Percentiles rank a stretch among this genome's conserved stretches.
These are phyloP conservation scores for Tyto alba DNA, from an alignment of 2,113 vertebrate species.

Conservation along the genomic window DNA sequence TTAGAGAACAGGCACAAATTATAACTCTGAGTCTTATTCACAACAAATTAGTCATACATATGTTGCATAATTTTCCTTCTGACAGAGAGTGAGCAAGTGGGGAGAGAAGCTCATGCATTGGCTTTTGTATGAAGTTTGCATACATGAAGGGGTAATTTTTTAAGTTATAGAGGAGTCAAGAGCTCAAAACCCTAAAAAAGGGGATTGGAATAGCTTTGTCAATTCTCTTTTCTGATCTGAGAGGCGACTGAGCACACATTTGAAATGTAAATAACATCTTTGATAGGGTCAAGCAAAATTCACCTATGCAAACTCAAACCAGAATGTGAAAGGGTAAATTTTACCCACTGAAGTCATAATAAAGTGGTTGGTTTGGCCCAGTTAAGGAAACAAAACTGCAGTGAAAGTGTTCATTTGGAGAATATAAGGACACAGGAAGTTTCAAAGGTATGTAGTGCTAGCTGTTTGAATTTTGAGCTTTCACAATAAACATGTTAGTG, in stretches of 20 bases:
- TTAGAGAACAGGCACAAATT: constrained; percentile 30
- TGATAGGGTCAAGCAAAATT: neutral
- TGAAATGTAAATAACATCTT: neutral
- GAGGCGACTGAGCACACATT: neutral
- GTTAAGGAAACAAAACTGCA: neutral
- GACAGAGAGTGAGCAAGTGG: neutral
- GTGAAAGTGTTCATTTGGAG: neutral
- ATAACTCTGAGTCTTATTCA: constrained; percentile 17
- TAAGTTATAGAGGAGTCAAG: neutral
- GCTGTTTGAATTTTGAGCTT: neutral
- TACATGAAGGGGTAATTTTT: neutral
- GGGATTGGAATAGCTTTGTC: neutral
- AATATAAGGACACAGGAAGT: neutral
- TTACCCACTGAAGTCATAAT: neutral
- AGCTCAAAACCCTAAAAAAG: neutral
- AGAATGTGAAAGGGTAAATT: neutral
- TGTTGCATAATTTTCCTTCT: constrained; percentile 26
- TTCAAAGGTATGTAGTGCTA: neutral
- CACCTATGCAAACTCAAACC: neutral
- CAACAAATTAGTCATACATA: constrained; percentile 6
- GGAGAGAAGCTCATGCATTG: neutral
- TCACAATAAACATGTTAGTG: neutral
- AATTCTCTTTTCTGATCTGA: neutral
- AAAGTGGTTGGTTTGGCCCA: neutral
- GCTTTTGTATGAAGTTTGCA: neutral